phyloP scores from a whole-genome alignment of 2,797 vertebrate genomes.

The Peromyscus attwateri region DNA sequence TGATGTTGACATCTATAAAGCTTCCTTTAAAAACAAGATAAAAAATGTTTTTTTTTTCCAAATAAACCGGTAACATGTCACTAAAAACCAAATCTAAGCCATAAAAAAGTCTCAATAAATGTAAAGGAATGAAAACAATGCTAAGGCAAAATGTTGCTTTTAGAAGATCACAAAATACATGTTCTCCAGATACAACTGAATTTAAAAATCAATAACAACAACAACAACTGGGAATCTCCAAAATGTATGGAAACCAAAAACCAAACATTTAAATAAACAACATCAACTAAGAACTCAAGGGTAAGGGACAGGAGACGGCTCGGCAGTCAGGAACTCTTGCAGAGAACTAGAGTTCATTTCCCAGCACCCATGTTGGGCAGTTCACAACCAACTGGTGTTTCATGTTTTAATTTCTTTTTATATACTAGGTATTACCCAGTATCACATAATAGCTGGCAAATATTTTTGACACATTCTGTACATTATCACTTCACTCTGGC shows the following conservation, averaged over 20 bases:
- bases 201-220: constrained; percentile 50
- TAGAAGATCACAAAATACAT: background rate
- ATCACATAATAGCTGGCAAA: background rate
- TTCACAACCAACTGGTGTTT: background rate
- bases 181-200: constrained; percentile 26
- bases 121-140: constrained; percentile 19
- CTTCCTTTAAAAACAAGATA: background rate
- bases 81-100: constrained; percentile 13
- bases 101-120: constrained; percentile 41
- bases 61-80: constrained; percentile 25
- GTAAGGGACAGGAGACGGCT: background rate
- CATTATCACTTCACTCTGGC: background rate
- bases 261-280: constrained; percentile 10
- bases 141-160: background rate
- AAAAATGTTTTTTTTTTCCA: background rate
- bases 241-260: constrained; percentile 57
- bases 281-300: constrained; percentile 40
- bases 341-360: background rate
- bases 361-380: too few species aligned
- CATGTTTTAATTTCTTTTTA: background rate
- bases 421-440: background rate
- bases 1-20: background rate
- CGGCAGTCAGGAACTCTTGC: background rate
- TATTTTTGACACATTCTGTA: background rate
- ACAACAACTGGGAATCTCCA: background rate